Evolutionary conservation across 2,888 invertebrate genomes (phyloP).

Genomic region (Melanostoma scalare): DNA sequence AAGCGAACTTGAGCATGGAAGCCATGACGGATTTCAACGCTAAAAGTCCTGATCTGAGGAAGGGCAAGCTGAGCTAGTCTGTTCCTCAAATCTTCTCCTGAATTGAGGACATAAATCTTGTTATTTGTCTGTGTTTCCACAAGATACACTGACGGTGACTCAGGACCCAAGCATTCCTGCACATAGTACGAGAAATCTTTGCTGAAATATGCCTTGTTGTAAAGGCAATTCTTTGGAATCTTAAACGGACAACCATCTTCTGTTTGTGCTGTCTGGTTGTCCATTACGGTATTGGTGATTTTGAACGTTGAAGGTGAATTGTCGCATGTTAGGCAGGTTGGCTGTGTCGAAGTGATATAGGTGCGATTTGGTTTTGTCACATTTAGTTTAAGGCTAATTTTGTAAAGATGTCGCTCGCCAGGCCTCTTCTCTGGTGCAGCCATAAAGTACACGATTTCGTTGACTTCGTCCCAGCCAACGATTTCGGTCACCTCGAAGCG

Average conservation of each 20-base stretch:
- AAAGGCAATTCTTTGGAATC: constrained; percentile 85
- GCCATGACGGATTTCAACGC: constrained; percentile 86
- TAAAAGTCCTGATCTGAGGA: constrained; percentile 89
- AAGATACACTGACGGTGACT: constrained; percentile 87
- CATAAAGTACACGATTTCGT: constrained; percentile 89
- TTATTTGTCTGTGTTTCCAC: constrained; percentile 85
- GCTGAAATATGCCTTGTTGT: constrained; percentile 87
- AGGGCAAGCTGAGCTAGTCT: constrained; percentile 87
- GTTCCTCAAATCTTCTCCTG: constrained; percentile 86
- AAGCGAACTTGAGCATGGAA: constrained; percentile 90
- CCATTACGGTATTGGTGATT: constrained; percentile 75
- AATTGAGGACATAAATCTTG: constrained; percentile 86
- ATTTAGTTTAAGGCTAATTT: constrained; percentile 84
- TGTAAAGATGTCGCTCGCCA: constrained; percentile 91
- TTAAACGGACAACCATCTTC: constrained; percentile 77
- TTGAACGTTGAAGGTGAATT: constrained; percentile 80
- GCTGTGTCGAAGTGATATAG: constrained; percentile 81
- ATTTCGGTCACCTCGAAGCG: constrained; percentile 89
- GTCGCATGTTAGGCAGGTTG: constrained; percentile 82
- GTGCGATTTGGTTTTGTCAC: constrained; percentile 81
- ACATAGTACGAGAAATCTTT: constrained; percentile 85
- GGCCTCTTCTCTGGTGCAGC: constrained; percentile 91
- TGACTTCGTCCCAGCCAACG: constrained; percentile 89
- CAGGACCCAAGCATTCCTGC: constrained; percentile 91
- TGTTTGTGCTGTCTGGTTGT: constrained; percentile 63